phyloP scores from a whole-genome alignment of 2,888 invertebrate genomes.

The Leucophenga maculata region DNA sequence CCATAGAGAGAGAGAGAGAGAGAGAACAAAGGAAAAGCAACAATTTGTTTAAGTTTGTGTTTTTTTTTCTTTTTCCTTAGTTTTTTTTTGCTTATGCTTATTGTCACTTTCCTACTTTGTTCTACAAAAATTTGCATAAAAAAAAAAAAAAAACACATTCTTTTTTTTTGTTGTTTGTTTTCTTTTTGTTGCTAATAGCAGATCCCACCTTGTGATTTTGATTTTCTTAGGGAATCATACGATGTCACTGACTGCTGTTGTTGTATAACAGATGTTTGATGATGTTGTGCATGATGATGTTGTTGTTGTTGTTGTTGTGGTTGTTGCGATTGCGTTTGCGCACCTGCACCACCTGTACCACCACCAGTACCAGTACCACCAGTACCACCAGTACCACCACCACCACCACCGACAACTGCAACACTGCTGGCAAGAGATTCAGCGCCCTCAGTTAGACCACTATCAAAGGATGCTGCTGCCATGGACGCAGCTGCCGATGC shows the following conservation, averaged over 20 bases:
- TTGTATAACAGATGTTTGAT: slow-evolving; percentile 61
- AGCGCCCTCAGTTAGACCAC: too few relatives aligned
- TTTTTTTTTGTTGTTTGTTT: too few relatives aligned
- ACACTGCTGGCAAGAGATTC: slow-evolving; percentile 5
- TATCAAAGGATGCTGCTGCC: slow-evolving; percentile 1
- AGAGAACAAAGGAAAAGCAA: slow-evolving; percentile 36
- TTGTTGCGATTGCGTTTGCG: slow-evolving; percentile 42
- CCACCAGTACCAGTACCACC: slow-evolving; percentile 38
- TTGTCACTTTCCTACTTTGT: background rate
- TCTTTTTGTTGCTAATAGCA: slow-evolving; percentile 42
- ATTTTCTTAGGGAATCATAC: slow-evolving; percentile 82
- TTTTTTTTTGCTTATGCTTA: background rate
- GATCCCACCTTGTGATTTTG: slow-evolving; percentile 95
- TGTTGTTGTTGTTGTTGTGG: slow-evolving; percentile 40
- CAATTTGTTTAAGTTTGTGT: slow-evolving; percentile 34
- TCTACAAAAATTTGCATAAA: slow-evolving; percentile 36
- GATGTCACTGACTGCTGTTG: slow-evolving; percentile 66
- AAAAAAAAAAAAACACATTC: too few relatives aligned
- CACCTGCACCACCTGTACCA: slow-evolving; percentile 47
- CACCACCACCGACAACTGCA: slow-evolving; percentile 47
- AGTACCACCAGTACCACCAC: too few relatives aligned
- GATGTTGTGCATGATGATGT: slow-evolving; percentile 52
- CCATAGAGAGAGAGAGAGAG: slow-evolving; percentile 3
- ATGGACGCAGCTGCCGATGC: slow-evolving; percentile 12
- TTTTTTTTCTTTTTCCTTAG: background rate